Evolutionary conservation across 1,140 invertebrate species (phyloP), one percentile per base, ranked within the genome.

Genomic region (Trialeurodes vaporariorum): DNA sequence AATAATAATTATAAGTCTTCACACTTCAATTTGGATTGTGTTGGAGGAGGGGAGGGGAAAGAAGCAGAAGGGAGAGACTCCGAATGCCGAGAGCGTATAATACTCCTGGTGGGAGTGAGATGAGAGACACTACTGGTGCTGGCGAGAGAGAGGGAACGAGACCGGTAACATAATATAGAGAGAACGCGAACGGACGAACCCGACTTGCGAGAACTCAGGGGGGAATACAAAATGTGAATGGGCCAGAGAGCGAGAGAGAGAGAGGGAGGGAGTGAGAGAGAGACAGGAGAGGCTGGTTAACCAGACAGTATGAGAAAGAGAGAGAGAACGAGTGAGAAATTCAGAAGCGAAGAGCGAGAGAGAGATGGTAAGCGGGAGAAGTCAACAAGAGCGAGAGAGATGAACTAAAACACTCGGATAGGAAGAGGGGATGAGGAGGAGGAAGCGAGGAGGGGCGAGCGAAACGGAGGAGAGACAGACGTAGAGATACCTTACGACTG

Each of bases 1-100:
- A 49, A 49, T 49, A 49, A 49, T 49, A 49, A 49, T 49, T 49
- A 49, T 49, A 49, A 49, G 34, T 49, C 34, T 49, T 49, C 34
- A 17, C 34, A 49, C 34, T 49, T 49, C 34, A 17, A 17, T 9
- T 49, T 17, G 5, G 34, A 49, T 5, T 17, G 34, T 17, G 34
- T 9, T 5, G 34, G 17, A 17, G 34, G 5, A 49, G 17, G 17
- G 34, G 34, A 5, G 17, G 34, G 34, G 34, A 49, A 49, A n/a
- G n/a, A n/a, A n/a, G n/a, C n/a, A n/a, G n/a, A n/a, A n/a, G n/a
- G n/a, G n/a, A n/a, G n/a, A n/a, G n/a, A n/a, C n/a, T n/a, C n/a
- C n/a, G n/a, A n/a, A n/a, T n/a, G n/a, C n/a, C n/a, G n/a, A n/a
- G 34, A 49, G 34, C 34, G 34, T 49, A 17, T 49, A 49, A 49